Percentiles rank a stretch among this genome's conserved stretches.
Conservation (phyloP, 2,888 invertebrate genomes). For the Ichneumoninae sp. region DNA sequence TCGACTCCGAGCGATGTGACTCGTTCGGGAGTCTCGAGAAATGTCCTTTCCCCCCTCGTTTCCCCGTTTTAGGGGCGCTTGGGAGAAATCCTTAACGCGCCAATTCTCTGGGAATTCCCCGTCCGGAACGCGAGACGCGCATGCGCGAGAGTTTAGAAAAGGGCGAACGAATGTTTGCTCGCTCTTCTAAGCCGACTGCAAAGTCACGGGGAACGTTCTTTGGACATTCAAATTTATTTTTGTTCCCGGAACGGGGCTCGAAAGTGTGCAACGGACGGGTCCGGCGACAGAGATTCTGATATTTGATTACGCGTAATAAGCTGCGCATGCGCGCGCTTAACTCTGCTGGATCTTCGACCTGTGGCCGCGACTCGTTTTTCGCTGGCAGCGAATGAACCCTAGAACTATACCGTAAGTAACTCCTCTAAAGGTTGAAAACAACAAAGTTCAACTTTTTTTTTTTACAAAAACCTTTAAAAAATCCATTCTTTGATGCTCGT, state of each 20-base stretch:
- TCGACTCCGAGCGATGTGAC: constrained; percentile 26
- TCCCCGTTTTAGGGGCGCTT: background rate
- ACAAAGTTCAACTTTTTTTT: background rate
- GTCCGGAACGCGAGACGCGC: constrained; percentile 15
- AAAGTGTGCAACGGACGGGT: background rate
- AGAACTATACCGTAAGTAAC: too few relatives aligned
- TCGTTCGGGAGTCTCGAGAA: constrained; percentile 59
- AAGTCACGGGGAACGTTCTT: constrained; percentile 59
- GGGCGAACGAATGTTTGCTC: constrained; percentile 49
- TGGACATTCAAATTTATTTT: constrained; percentile 61
- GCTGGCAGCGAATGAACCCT: background rate
- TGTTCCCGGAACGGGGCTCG: constrained; percentile 7
- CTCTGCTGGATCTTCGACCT: constrained; percentile 30
- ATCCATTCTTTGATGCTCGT: too few relatives aligned
- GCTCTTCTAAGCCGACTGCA: constrained; percentile 57
- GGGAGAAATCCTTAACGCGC: constrained; percentile 54
- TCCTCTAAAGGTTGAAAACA: too few relatives aligned
- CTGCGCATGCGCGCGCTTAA: constrained; percentile 21
- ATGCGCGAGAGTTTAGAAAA: constrained; percentile 27
- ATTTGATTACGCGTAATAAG: constrained; percentile 50
- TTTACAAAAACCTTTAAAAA: too few relatives aligned
- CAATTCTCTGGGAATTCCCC: constrained; percentile 61
- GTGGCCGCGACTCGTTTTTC: constrained; percentile 58
- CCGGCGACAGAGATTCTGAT: constrained; percentile 48
- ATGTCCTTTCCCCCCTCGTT: constrained; percentile 23